Base-by-base conservation (phyloP, 2,113 vertebrate genomes). In the Onychorhynchus coronatus region DNA sequence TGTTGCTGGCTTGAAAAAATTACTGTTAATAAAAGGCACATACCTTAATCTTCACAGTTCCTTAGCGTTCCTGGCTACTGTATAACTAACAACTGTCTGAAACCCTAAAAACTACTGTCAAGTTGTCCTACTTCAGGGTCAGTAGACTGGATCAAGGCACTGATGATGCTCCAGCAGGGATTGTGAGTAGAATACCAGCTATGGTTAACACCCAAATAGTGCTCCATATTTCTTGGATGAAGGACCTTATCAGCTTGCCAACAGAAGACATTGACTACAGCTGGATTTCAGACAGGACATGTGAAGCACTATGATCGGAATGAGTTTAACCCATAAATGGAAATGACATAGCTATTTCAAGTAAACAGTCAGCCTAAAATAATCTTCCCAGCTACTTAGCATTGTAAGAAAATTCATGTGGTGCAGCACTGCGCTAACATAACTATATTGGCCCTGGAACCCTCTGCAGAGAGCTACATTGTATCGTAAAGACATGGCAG, bases 121-220 rank as follows among this genome's bases (percentile, higher is more conserved):
- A 16, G 8, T 11, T 66, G 11, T 9, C 73, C 25, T 85, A 37
- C 46, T 79, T 79, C 28, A 91, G 12, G 35, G 25, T 65, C n/a
- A 35, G 58, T 46, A 75, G 49, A 33, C 27, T 47, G 20, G 49
- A 71, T 79, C 28, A 76, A 56, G 52, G 14, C 28, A 72, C 11
- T 56, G 47, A 55, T 1, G 5, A 22, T 8, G 6, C 11, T 93
- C 12, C 1, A 1, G 14, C 25, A 71, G 0, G 1, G 28, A 46
- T 23, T 17, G 14, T 2, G 2, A 25, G 13, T 66, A 30, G 50
- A 50, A 87, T 21, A 52, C 11, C 14, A 42, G 16, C 35, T 21
- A 3, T 14, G 22, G 8, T n/a, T 79, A 80, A 63, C 42, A 55
- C 25, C 14, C 72, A 56, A 52, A 11, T 55, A 25, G 33, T 21